phyloP scores from a whole-genome alignment of 1,140 invertebrate species.

The Melipona quadrifasciata region DNA sequence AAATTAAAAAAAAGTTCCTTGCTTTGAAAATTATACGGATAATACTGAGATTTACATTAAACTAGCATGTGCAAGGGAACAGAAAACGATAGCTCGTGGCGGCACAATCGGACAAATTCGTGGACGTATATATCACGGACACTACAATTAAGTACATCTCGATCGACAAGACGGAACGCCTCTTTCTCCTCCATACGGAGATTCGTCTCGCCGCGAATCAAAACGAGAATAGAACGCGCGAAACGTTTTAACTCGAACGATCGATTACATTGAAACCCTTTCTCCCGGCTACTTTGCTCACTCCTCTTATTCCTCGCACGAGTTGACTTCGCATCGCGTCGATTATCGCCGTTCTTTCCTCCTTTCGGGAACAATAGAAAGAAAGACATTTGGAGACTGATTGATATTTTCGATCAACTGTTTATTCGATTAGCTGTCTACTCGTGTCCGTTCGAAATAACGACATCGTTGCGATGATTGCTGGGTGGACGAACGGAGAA shows the following conservation, averaged over 20 bases:
- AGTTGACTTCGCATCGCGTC: not conserved
- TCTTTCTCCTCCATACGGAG: not conserved
- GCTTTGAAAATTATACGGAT: not conserved
- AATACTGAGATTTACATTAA: too few relatives aligned
- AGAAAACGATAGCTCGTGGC: too few relatives aligned
- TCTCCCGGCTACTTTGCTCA: conserved; percentile 50
- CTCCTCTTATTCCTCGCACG: conserved; percentile 24
- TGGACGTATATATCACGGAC: too few relatives aligned
- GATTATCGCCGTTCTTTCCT: not conserved
- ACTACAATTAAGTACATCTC: not conserved
- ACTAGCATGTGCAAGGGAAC: too few relatives aligned
- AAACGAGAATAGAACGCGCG: conserved; percentile 16
- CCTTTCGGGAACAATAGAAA: not conserved
- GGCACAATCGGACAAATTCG: too few relatives aligned
- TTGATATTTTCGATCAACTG: not conserved
- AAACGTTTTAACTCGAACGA: conserved; percentile 60
- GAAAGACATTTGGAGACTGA: not conserved
- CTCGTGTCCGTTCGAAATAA: not conserved
- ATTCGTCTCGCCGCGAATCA: not conserved
- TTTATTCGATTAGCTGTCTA: not conserved
- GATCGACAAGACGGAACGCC: not conserved
- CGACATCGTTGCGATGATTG: not conserved
- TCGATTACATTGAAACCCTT: conserved; percentile 74
- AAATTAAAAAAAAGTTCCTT: too few relatives aligned
- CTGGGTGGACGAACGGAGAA: not conserved